Evolutionary conservation across 2,797 vertebrate genomes (phyloP).

Genomic region (Brachyalestes nurse): DNA sequence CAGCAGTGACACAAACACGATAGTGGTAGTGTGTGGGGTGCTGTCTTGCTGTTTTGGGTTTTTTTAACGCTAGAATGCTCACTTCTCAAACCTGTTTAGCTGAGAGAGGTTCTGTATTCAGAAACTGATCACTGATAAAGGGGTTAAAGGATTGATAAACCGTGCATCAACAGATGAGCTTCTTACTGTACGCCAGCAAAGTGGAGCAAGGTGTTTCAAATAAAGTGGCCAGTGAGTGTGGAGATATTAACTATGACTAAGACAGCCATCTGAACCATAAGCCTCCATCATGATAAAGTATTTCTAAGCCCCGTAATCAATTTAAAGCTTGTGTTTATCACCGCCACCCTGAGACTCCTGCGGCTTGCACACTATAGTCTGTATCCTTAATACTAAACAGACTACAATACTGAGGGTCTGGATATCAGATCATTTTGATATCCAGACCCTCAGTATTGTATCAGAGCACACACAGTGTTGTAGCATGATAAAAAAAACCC

Average conservation of each 20-base stretch:
- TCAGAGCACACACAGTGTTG: too few species aligned
- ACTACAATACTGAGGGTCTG: neutral
- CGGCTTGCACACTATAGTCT: neutral
- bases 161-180: neutral
- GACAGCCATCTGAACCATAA: neutral
- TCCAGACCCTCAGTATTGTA: too few species aligned
- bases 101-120: too few species aligned
- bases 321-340: slow-evolving; percentile 8
- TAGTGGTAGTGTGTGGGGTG: too few species aligned
- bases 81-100: too few species aligned
- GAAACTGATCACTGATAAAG: too few species aligned
- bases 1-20: too few species aligned
- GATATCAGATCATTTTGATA: neutral
- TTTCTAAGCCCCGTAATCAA: slow-evolving; percentile 7
- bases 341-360: neutral
- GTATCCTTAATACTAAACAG: neutral
- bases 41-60: too few species aligned
- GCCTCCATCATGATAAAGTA: neutral
- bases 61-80: too few species aligned
- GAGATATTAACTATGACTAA: neutral
- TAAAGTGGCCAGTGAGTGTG: neutral
- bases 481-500: neutral
- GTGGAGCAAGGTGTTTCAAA: neutral
- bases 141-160: too few species aligned
- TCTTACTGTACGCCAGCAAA: neutral